Base-by-base conservation (phyloP, 35 echinoderm and acorn worm species). In the Anneissia japonica region DNA sequence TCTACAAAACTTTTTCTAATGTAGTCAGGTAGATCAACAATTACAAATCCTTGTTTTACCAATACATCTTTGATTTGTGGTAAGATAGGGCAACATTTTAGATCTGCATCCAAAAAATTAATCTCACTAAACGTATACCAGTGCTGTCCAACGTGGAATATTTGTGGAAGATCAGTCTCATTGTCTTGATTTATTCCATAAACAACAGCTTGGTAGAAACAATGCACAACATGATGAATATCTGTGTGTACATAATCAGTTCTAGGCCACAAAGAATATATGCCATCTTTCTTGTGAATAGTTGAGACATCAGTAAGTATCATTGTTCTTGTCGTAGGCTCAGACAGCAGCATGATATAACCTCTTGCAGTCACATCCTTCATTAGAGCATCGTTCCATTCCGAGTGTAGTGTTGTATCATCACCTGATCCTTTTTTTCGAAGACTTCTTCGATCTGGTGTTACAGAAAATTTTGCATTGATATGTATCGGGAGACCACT, bases 401-500 rank as follows among this genome's bases (percentile, higher is more conserved):
- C 73, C 16, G 86, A 73, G 13, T 30, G 46, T 36, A 32, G 0
- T 37, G 38, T 28, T 14, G 26, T 77, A 30, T 21, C n/a, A 79
- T 76, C 32, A n/a, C 76, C 32, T 0, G 39, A 64, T 81, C 31
- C 19, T 31, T 23, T 11, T 23, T 34, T 85, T 35, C 85, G 84
- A 35, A 96, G 38, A 37, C 75, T 81, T 39, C 82, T 56, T 38
- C 93, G 76, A 80, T 92, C 79, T 36, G 85, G 77, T 46, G 81
- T 77, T 16, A 92, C 75, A 45, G 87, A 75, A 46, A 97, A 97
- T 13, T 79, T 75, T 17, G 88, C 94, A 77, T 93, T 93, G 72
- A 97, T 83, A 74, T 89, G 90, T 14, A 97, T 79, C 6, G 94
- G 94, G 43, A 96, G 46, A n/a, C 31, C n/a, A 45, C 85, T 97